Conservation (phyloP, 2,888 invertebrate genomes). For the Andrena camellia region DNA sequence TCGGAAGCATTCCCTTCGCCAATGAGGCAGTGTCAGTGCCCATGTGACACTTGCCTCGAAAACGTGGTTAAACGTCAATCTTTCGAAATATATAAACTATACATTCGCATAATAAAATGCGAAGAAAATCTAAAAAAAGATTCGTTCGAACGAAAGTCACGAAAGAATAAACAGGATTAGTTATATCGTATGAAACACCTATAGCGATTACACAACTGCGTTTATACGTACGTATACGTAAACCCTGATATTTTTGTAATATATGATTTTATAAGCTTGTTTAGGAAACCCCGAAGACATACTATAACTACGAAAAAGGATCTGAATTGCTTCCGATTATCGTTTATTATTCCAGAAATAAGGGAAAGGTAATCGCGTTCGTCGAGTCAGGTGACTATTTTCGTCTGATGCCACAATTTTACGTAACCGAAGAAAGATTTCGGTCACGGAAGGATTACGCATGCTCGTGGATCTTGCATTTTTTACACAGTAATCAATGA, state of each 20-base stretch:
- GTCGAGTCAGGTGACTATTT: slow-evolving; percentile 77
- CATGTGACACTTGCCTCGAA: slow-evolving; percentile 59
- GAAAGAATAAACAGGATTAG: slow-evolving; percentile 10
- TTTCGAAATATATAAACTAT: neutral
- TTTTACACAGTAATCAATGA: neutral
- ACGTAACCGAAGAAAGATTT: slow-evolving; percentile 72
- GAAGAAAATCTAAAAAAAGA: neutral
- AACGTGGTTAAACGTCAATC: slow-evolving; percentile 42
- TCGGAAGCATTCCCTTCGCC: neutral
- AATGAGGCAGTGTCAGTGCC: slow-evolving; percentile 51
- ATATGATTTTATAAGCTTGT: slow-evolving; percentile 3
- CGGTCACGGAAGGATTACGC: neutral
- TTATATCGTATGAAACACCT: slow-evolving; percentile 14
- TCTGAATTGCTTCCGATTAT: too few species aligned
- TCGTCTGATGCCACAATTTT: slow-evolving; percentile 78
- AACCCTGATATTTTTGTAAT: slow-evolving; percentile 12
- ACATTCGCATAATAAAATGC: neutral
- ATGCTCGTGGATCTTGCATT: neutral
- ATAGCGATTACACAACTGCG: slow-evolving; percentile 74
- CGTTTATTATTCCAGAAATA: slow-evolving; percentile 32
- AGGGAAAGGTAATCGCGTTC: slow-evolving; percentile 43
- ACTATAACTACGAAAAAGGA: neutral
- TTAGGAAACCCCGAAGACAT: neutral
- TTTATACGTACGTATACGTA: slow-evolving; percentile 52
- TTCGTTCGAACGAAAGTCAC: neutral